Conservation (phyloP, 2,888 invertebrate genomes). For the Diaphora mendica region DNA sequence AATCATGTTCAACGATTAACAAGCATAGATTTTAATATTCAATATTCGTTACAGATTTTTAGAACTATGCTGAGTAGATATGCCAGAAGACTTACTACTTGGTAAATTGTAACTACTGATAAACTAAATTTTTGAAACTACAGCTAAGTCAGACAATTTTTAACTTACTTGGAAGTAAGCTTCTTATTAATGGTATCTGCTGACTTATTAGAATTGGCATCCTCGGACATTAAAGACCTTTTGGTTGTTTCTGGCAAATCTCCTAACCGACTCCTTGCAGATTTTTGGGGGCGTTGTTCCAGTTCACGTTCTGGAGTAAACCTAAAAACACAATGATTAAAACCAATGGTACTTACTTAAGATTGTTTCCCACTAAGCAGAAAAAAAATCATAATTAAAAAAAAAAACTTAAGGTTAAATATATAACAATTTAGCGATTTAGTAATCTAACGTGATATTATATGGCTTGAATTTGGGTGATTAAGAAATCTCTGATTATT, state of each 20-base stretch:
- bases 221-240: slow-evolving; percentile 59
- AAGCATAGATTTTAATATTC: too few species aligned
- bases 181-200: slow-evolving; percentile 61
- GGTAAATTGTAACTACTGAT: background rate
- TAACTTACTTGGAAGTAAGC: slow-evolving; percentile 67
- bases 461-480: too few species aligned
- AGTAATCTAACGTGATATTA: too few species aligned
- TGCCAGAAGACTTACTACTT: background rate
- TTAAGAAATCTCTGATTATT: too few species aligned
- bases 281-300: slow-evolving; percentile 61
- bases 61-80: too few species aligned
- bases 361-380: background rate
- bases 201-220: slow-evolving; percentile 54
- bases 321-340: slow-evolving; percentile 58
- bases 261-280: slow-evolving; percentile 68
- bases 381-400: background rate
- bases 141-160: background rate
- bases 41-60: too few species aligned
- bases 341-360: background rate
- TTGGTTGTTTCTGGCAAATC: slow-evolving; percentile 54
- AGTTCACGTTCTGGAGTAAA: slow-evolving; percentile 78
- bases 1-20: too few species aligned
- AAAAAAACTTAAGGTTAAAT: too few species aligned
- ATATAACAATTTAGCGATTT: too few species aligned
- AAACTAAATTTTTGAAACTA: background rate